Evolutionary conservation across 2,113 vertebrate species (phyloP).

Genomic region (Pachypanchax playfairii): DNA sequence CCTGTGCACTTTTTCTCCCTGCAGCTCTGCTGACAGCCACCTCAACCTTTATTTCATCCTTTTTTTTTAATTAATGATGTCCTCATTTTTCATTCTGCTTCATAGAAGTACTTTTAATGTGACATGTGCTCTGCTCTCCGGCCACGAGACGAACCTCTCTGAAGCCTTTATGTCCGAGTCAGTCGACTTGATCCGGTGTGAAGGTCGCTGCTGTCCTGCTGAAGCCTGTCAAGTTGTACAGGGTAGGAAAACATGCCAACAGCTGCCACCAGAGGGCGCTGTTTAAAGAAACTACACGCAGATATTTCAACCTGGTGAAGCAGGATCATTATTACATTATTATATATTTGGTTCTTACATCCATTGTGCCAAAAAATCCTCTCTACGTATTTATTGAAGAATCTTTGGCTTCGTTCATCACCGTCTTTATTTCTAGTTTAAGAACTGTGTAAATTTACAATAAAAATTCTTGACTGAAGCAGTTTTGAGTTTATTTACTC

Average conservation of each 20-base stretch:
- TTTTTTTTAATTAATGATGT: constrained; percentile 35
- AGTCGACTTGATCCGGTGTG: constrained; percentile 33
- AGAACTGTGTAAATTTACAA: constrained; percentile 68
- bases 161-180: constrained; percentile 60
- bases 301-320: constrained; percentile 43
- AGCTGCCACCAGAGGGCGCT: constrained; percentile 74
- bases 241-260: constrained; percentile 46
- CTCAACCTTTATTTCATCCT: constrained; percentile 54
- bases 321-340: too few relatives aligned
- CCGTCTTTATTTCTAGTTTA: constrained; percentile 62
- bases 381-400: constrained; percentile 71
- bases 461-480: constrained; percentile 65
- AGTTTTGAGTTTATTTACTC: not conserved
- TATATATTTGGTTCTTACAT: constrained; percentile 46
- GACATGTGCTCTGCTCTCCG: constrained; percentile 56
- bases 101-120: constrained; percentile 52
- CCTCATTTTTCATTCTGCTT: constrained; percentile 64
- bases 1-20: constrained; percentile 67
- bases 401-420: constrained; percentile 60
- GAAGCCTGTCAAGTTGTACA: constrained; percentile 42
- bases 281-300: constrained; percentile 60
- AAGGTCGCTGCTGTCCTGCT: constrained; percentile 31
- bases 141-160: constrained; percentile 54
- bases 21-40: constrained; percentile 64
- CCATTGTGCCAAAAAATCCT: constrained; percentile 66